A percentile compares a stretch with the other conserved stretches of the same genome.
phyloP scores from a whole-genome alignment of 2,797 vertebrate species.

The Siniperca scherzeri region DNA sequence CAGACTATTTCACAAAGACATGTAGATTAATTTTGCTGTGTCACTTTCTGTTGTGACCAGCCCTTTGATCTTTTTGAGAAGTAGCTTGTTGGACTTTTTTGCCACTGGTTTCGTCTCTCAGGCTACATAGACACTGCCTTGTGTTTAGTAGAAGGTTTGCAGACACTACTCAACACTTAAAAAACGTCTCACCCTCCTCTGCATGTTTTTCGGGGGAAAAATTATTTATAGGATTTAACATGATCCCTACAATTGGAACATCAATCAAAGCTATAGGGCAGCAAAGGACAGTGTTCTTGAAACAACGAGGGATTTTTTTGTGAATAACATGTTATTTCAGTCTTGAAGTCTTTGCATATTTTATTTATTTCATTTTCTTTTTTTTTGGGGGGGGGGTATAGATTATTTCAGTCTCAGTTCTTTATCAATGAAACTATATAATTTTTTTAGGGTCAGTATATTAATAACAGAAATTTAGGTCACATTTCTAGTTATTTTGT shows the following conservation, averaged over 20 bases:
- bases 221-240: not conserved
- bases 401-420: not conserved
- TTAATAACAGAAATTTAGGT: not conserved
- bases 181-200: not conserved
- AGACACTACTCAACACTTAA: not conserved
- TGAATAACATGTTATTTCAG: not conserved
- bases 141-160: conserved; percentile 6
- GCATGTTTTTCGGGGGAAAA: not conserved
- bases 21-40: not conserved
- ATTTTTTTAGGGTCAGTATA: not conserved
- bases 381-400: no score
- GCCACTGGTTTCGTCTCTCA: not conserved
- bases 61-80: no score
- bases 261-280: not conserved
- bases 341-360: not conserved
- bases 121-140: not conserved
- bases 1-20: not conserved
- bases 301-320: not conserved
- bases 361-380: not conserved
- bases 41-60: not conserved
- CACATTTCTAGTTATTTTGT: not conserved
- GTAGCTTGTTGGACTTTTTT: not conserved
- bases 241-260: not conserved
- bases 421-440: not conserved
- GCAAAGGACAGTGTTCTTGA: not conserved